phyloP scores from a whole-genome alignment of 2,888 invertebrate species.

The Habrosyne pyritoides region DNA sequence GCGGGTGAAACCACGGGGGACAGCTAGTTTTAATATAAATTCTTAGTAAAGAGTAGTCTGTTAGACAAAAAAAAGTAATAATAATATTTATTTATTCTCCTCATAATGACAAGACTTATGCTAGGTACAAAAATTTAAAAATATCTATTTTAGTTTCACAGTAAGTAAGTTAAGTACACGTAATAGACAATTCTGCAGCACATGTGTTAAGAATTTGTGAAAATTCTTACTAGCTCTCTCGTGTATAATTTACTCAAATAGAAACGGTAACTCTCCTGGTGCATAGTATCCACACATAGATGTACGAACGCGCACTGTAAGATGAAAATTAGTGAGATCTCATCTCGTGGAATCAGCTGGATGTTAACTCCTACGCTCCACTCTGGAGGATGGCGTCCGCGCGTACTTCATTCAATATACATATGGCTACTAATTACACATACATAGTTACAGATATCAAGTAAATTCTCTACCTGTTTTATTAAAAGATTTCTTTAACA shows the following conservation, averaged over 20 bases:
- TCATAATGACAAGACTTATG: too few relatives aligned
- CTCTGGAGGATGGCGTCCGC: constrained; percentile 25
- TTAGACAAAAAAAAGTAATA: too few relatives aligned
- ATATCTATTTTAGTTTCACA: too few relatives aligned
- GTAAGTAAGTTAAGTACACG: too few relatives aligned
- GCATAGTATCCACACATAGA: constrained; percentile 11
- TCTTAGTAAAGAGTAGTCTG: too few relatives aligned
- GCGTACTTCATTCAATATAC: constrained; percentile 42
- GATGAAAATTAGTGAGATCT: constrained; percentile 49
- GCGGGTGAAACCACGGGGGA: too few relatives aligned
- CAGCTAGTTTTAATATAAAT: too few relatives aligned
- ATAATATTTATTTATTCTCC: too few relatives aligned
- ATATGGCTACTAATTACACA: too few relatives aligned
- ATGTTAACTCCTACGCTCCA: constrained; percentile 21
- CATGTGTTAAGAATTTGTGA: not conserved
- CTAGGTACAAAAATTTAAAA: too few relatives aligned
- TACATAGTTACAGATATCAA: too few relatives aligned
- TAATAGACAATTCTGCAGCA: not conserved
- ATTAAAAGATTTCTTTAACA: not conserved
- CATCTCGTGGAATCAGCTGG: constrained; percentile 51
- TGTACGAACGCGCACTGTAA: constrained; percentile 16
- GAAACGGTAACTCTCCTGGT: constrained; percentile 18
- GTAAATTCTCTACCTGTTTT: too few relatives aligned
- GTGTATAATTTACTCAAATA: constrained; percentile 14
- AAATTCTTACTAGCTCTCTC: not conserved